These are phyloP conservation scores for Drosophila sproati DNA, from an alignment of 1,140 invertebrate genomes.

Conservation along the genomic window DNA sequence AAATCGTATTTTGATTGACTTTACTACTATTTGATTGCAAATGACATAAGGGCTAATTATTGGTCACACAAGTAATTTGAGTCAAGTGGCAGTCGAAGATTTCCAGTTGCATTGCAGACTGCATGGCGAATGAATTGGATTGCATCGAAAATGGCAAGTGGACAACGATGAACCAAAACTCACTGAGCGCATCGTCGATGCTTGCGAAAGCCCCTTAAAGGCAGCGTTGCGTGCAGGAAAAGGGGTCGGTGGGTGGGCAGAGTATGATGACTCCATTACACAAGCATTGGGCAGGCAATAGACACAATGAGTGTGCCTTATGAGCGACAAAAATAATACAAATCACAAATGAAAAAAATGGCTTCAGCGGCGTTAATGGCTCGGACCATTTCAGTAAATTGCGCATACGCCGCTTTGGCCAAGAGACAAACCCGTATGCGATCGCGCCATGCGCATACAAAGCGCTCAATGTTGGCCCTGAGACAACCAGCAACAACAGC, in stretches of 20 bases:
- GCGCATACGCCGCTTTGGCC: conserved; percentile 55
- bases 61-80: not conserved
- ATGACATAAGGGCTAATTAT: conserved; percentile 5
- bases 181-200: conserved; percentile 33
- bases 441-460: conserved; percentile 61
- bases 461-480: conserved; percentile 59
- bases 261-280: conserved; percentile 39
- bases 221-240: conserved; percentile 33
- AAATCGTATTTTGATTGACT: not conserved
- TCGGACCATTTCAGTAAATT: conserved; percentile 48
- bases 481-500: conserved; percentile 28
- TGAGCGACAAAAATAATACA: conserved; percentile 9
- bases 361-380: conserved; percentile 29
- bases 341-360: conserved; percentile 2
- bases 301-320: conserved; percentile 40
- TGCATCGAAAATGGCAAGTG: conserved; percentile 23
- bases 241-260: too few relatives aligned
- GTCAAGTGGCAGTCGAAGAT: conserved; percentile 10
- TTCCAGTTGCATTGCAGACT: conserved; percentile 58
- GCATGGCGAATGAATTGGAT: conserved; percentile 68
- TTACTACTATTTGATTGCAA: too few relatives aligned
- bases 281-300: conserved; percentile 32
- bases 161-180: conserved; percentile 10
- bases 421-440: not conserved
- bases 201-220: conserved; percentile 40